Percentiles rank a stretch among this genome's conserved stretches.
These are phyloP conservation scores for Lasius fuliginosus DNA, from an alignment of 2,888 invertebrate genomes.

Conservation along the genomic window DNA sequence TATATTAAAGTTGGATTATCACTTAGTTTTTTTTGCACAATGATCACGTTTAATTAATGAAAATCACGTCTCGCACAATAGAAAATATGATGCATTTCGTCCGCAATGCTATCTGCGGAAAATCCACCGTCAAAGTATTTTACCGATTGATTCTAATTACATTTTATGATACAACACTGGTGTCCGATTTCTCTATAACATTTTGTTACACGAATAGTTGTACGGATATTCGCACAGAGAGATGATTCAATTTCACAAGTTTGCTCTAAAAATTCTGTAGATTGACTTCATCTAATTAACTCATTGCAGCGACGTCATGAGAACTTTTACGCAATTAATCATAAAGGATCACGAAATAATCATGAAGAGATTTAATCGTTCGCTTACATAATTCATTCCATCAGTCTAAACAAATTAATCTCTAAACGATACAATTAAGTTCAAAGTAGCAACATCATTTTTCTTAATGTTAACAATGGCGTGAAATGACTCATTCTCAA, in stretches of 20 bases:
- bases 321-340: slow-evolving; percentile 17
- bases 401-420: slow-evolving; percentile 19
- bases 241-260: slow-evolving; percentile 10
- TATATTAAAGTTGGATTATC: slow-evolving; percentile 4
- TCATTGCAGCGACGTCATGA: not conserved
- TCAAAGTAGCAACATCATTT: not conserved
- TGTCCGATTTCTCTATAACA: slow-evolving; percentile 13
- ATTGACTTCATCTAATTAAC: slow-evolving; percentile 1
- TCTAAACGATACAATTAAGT: not conserved
- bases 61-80: not conserved
- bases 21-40: not conserved
- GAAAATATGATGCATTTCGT: slow-evolving; percentile 17
- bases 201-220: not conserved
- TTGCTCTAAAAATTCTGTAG: slow-evolving; percentile 5
- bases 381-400: slow-evolving; percentile 6
- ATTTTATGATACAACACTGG: slow-evolving; percentile 12
- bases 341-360: not conserved
- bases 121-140: slow-evolving; percentile 16
- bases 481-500: slow-evolving; percentile 1
- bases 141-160: slow-evolving; percentile 24
- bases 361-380: not conserved
- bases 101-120: not conserved
- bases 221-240: not conserved
- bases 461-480: slow-evolving; percentile 1
- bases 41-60: slow-evolving; percentile 16